Percentiles rank a stretch among this genome's conserved stretches.
Evolutionary conservation across 2,888 invertebrate genomes (phyloP).

Genomic region (Lasius fuliginosus): DNA sequence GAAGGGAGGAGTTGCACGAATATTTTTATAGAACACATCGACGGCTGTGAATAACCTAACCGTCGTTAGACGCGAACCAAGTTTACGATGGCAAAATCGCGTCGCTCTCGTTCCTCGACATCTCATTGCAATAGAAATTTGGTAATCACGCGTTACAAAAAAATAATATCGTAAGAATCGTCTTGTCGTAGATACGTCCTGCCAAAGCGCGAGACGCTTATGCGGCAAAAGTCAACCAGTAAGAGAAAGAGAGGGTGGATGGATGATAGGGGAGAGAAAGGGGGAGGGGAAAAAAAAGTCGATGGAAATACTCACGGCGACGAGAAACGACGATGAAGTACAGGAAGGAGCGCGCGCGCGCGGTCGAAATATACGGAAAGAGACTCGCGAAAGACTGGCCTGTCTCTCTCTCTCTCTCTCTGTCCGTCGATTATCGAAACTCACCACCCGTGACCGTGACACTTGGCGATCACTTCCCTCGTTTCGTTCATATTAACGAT

Average conservation of each 20-base stretch:
- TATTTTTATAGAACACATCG: slow-evolving; percentile 15
- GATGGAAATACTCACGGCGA: slow-evolving; percentile 64
- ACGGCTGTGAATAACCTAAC: slow-evolving; percentile 22
- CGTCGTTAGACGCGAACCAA: neutral
- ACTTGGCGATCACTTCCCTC: slow-evolving; percentile 40
- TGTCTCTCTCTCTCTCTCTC: neutral
- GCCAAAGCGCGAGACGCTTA: slow-evolving; percentile 60
- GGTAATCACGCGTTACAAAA: neutral
- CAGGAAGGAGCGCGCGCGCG: neutral
- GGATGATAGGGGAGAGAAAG: slow-evolving; percentile 2
- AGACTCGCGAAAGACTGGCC: neutral
- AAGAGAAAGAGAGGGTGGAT: neutral
- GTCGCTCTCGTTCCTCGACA: neutral
- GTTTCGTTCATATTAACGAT: slow-evolving; percentile 30
- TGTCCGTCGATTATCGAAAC: neutral
- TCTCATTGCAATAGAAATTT: neutral
- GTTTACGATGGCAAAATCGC: neutral
- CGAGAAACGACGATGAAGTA: neutral
- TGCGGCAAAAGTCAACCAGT: slow-evolving; percentile 28
- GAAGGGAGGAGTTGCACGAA: neutral
- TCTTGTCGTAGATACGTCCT: neutral
- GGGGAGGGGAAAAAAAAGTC: neutral
- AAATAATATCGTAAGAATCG: neutral
- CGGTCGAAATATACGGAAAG: neutral
- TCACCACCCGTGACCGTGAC: slow-evolving; percentile 47